A percentile compares a stretch with the other conserved stretches of the same genome.
Evolutionary conservation across 2,888 invertebrate genomes (phyloP).

Genomic region (Epistrophe eligans): DNA sequence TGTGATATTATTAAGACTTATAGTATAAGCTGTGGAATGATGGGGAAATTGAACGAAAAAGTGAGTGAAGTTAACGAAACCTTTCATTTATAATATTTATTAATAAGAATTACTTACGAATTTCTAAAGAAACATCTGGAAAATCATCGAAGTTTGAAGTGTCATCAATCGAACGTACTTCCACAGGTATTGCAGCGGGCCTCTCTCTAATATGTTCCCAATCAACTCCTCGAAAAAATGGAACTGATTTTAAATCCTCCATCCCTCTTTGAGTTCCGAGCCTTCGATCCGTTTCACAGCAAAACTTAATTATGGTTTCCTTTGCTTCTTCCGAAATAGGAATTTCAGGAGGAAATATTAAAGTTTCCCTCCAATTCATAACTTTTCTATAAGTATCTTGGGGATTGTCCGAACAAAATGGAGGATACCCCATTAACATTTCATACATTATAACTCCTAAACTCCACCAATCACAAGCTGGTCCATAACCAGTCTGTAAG

Average conservation of each 20-base stretch:
- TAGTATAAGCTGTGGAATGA: too few species aligned
- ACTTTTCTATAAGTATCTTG: slow-evolving; percentile 89
- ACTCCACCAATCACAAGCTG: slow-evolving; percentile 99
- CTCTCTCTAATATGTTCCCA: slow-evolving; percentile 99
- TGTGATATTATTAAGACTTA: too few species aligned
- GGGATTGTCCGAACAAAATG: slow-evolving; percentile 97
- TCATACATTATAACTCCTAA: slow-evolving; percentile 99
- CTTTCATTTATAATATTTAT: too few species aligned
- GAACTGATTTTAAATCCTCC: slow-evolving; percentile 95
- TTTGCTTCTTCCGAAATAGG: slow-evolving; percentile 99
- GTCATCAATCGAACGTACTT: slow-evolving; percentile 99
- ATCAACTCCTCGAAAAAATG: slow-evolving; percentile 98
- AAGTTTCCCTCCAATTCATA: slow-evolving; percentile 99
- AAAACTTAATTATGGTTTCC: slow-evolving; percentile 97
- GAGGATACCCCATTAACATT: slow-evolving; percentile 99
- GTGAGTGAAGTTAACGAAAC: too few species aligned
- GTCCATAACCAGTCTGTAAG: slow-evolving; percentile 98
- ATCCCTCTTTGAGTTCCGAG: slow-evolving; percentile 95
- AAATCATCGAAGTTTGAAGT: slow-evolving; percentile 99
- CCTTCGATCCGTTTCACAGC: slow-evolving; percentile 97
- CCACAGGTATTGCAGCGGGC: slow-evolving; percentile 98
- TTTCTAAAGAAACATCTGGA: slow-evolving; percentile 99
- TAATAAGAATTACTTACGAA: slow-evolving; percentile 89
- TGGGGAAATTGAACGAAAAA: too few species aligned
- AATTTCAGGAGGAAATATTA: slow-evolving; percentile 99